Conservation (phyloP, 2,888 invertebrate genomes). For the Luffia ferchaultella region DNA sequence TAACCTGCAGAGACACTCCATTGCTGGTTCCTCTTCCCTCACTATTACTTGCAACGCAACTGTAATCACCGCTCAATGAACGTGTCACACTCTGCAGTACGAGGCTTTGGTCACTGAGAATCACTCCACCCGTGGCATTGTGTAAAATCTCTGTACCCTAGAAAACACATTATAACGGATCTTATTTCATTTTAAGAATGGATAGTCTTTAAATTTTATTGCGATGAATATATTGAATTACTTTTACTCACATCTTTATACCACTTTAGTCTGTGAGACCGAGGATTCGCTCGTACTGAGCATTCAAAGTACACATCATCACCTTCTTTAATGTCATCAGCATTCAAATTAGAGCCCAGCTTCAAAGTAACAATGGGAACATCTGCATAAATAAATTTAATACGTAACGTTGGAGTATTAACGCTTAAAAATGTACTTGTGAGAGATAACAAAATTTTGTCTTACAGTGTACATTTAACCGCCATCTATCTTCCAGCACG, state of each 20-base stretch:
- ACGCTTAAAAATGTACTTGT: no score
- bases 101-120: slow-evolving; percentile 88
- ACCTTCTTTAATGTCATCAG: slow-evolving; percentile 83
- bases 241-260: slow-evolving; percentile 71
- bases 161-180: slow-evolving; percentile 13
- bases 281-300: slow-evolving; percentile 88
- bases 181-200: background rate
- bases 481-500: slow-evolving; percentile 81
- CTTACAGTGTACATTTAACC: slow-evolving; percentile 87
- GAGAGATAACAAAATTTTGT: slow-evolving; percentile 19
- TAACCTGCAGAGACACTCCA: slow-evolving; percentile 81
- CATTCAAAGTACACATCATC: slow-evolving; percentile 93
- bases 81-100: slow-evolving; percentile 87
- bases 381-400: slow-evolving; percentile 61
- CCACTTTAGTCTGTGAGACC: slow-evolving; percentile 83
- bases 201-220: background rate
- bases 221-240: background rate
- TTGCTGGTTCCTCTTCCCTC: slow-evolving; percentile 91
- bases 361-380: slow-evolving; percentile 84
- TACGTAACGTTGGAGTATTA: no score
- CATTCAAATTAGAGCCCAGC: slow-evolving; percentile 82
- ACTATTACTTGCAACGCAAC: slow-evolving; percentile 86
- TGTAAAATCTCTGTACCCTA: slow-evolving; percentile 82
- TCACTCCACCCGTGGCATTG: slow-evolving; percentile 80
- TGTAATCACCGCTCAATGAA: slow-evolving; percentile 81